Evolutionary conservation across 2,888 invertebrate genomes (phyloP).

Genomic region (Leptopterna dolabrata): DNA sequence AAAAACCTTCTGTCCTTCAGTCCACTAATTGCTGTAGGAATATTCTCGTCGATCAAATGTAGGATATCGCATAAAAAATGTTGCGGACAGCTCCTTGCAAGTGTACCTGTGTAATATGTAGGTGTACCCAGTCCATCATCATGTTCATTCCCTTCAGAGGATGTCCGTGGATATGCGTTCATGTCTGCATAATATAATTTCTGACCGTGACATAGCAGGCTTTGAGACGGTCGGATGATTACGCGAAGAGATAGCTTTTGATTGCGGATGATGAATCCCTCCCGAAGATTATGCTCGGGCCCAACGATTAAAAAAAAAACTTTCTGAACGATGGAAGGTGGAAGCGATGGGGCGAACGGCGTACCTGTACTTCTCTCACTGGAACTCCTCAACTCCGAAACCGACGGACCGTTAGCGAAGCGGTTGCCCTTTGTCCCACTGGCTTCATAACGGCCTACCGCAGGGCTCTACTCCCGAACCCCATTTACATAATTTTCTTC

Average conservation of each 20-base stretch:
- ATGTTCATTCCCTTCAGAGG: neutral
- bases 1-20: too few species aligned
- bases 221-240: neutral
- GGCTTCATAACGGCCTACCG: constrained; percentile 48
- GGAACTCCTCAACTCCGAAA: constrained; percentile 31
- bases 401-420: constrained; percentile 36
- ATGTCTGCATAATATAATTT: neutral
- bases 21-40: too few species aligned
- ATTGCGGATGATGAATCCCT: neutral
- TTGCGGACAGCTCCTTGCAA: too few species aligned
- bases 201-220: neutral
- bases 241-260: neutral
- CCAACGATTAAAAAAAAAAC: neutral
- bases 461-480: neutral
- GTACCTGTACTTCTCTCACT: constrained; percentile 4
- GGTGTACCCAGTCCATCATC: too few species aligned
- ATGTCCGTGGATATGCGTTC: neutral
- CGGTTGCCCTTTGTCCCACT: constrained; percentile 52
- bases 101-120: too few species aligned
- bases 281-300: neutral
- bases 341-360: constrained; percentile 3
- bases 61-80: too few species aligned
- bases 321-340: neutral
- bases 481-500: constrained; percentile 51
- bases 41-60: too few species aligned